Evolutionary conservation across 2,888 invertebrate genomes (phyloP).

Genomic region (Machimus rusticus): DNA sequence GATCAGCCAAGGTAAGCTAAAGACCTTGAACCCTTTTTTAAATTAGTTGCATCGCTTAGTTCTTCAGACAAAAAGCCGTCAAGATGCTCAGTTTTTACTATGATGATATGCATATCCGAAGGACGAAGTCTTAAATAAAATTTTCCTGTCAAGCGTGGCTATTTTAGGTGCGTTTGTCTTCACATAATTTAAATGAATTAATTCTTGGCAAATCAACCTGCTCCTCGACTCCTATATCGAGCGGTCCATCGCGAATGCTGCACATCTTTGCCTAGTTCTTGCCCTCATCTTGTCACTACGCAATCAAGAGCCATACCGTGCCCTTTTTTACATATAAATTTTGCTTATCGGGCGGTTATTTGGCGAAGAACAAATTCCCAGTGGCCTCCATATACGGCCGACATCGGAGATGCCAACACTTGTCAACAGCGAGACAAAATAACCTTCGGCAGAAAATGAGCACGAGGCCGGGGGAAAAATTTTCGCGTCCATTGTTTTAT

Average conservation of each 20-base stretch:
- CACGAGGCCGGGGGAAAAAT: constrained; percentile 14
- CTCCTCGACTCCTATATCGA: not conserved
- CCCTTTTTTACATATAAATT: constrained; percentile 1
- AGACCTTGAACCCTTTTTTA: not conserved
- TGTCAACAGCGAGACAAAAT: not conserved
- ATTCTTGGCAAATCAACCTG: not conserved
- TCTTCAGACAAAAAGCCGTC: not conserved
- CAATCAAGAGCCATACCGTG: not conserved
- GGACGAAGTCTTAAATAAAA: not conserved
- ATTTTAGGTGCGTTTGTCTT: not conserved
- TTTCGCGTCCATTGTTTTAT: constrained; percentile 25
- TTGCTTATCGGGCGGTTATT: constrained; percentile 1
- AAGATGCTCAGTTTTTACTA: not conserved
- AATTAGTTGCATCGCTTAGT: not conserved
- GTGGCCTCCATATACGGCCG: constrained; percentile 18
- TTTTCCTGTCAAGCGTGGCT: not conserved
- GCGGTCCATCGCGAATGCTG: not conserved
- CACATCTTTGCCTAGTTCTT: not conserved
- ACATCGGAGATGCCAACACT: constrained; percentile 25
- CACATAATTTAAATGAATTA: not conserved
- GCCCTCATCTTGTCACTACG: not conserved
- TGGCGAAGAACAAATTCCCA: constrained; percentile 28
- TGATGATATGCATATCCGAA: not conserved
- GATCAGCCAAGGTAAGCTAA: too few relatives aligned
- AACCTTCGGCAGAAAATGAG: constrained; percentile 19